Percentiles rank a stretch among this genome's conserved stretches.
Evolutionary conservation across 2,113 vertebrate species (phyloP).

Genomic region (Carlito syrichta): DNA sequence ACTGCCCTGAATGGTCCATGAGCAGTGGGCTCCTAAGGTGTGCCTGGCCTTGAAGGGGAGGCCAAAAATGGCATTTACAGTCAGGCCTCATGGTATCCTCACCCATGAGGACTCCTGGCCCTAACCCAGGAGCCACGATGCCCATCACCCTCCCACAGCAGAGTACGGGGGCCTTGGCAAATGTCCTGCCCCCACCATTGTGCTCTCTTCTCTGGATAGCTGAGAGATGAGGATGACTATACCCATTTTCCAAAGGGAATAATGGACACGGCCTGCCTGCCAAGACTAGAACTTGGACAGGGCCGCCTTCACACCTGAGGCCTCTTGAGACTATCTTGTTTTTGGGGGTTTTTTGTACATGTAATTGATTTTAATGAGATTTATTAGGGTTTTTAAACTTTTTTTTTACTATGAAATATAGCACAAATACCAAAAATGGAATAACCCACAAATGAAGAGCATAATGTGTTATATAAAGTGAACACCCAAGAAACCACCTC

Average conservation of each 20-base stretch:
- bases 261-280: background rate
- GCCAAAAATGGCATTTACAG: background rate
- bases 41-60: background rate
- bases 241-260: background rate
- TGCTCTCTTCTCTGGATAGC: background rate
- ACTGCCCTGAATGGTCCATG: background rate
- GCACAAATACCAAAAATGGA: slow-evolving; percentile 65
- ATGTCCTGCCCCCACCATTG: rapidly evolving
- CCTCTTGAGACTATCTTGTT: background rate
- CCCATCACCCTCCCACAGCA: background rate
- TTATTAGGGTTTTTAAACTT: slow-evolving; percentile 57
- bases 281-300: background rate
- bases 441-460: slow-evolving; percentile 40
- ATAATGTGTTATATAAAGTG: slow-evolving; percentile 54
- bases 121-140: rapidly evolving
- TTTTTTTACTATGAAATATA: slow-evolving; percentile 66
- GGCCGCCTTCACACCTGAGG: background rate
- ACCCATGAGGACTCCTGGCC: too few species aligned
- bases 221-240: rapidly evolving
- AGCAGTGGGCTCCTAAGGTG: rapidly evolving
- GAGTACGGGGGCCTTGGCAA: background rate
- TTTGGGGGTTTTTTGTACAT: background rate
- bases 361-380: slow-evolving; percentile 60
- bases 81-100: background rate
- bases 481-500: slow-evolving; percentile 27